Conservation (phyloP, 1,140 invertebrate species). For the Hycleus phaleratus region DNA sequence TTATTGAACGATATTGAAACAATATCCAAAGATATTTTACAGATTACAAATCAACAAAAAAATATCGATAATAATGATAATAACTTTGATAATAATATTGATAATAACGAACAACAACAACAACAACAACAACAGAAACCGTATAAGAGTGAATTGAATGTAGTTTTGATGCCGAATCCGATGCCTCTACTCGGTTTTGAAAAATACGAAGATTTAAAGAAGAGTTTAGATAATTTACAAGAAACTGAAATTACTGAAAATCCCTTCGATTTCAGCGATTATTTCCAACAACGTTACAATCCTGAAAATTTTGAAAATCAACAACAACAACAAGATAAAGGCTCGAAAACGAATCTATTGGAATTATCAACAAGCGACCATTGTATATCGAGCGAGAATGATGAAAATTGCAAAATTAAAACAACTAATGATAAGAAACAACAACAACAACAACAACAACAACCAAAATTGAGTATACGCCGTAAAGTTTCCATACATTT, state of each 20-base stretch:
- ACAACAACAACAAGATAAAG: neutral
- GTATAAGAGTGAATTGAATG: constrained; percentile 37
- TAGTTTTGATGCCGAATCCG: constrained; percentile 38
- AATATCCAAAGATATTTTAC: constrained; percentile 40
- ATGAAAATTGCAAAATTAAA: constrained; percentile 39
- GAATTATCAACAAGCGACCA: constrained; percentile 16
- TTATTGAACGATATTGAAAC: constrained; percentile 46
- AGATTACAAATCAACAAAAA: constrained; percentile 27
- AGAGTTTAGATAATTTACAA: constrained; percentile 21
- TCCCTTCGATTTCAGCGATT: constrained; percentile 33
- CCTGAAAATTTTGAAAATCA: constrained; percentile 27
- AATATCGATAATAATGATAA: neutral
- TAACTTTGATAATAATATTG: neutral
- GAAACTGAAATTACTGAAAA: constrained; percentile 15
- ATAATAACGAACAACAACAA: constrained; percentile 7
- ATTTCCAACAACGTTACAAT: constrained; percentile 31
- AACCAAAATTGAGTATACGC: constrained; percentile 30
- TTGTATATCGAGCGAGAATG: constrained; percentile 41
- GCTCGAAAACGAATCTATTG: constrained; percentile 16
- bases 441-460: constrained; percentile 17
- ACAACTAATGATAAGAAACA: constrained; percentile 30
- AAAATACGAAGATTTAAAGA: constrained; percentile 33
- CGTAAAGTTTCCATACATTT: constrained; percentile 39
- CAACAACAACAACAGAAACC: constrained; percentile 20
- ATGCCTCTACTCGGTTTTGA: constrained; percentile 39